Conservation (phyloP, 2,113 vertebrate species). For the Lophochroa leadbeateri region DNA sequence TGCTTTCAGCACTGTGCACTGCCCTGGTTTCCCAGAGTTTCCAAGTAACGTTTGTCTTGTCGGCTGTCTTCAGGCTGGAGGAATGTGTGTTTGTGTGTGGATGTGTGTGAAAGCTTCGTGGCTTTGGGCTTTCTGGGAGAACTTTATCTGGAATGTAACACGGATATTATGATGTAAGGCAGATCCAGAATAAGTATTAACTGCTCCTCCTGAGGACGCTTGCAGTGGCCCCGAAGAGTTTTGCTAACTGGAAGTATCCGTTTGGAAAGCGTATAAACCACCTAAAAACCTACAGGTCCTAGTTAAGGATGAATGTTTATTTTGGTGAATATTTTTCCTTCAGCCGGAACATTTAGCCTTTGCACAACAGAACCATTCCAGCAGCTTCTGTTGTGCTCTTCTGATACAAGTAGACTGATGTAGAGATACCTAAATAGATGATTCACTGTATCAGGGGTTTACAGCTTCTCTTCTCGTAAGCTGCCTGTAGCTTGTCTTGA, state of each 20-base stretch:
- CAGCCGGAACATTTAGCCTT: background rate
- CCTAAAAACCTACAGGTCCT: background rate
- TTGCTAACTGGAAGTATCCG: background rate
- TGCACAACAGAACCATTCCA: background rate
- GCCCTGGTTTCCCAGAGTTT: constrained; percentile 29
- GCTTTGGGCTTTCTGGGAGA: background rate
- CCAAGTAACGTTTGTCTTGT: background rate
- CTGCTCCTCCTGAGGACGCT: background rate
- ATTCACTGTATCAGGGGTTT: background rate
- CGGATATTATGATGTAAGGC: constrained; percentile 8
- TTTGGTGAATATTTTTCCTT: background rate
- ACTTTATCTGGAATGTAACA: background rate
- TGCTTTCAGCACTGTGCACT: background rate
- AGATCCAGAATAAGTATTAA: background rate
- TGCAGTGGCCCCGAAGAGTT: background rate
- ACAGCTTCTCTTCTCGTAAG: background rate
- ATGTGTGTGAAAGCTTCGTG: background rate
- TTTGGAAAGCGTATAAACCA: background rate
- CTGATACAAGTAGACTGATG: background rate
- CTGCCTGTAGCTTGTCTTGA: background rate
- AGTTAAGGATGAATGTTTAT: background rate
- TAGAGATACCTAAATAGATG: background rate
- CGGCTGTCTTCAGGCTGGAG: background rate
- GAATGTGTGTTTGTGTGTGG: background rate
- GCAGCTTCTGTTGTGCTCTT: background rate